These are phyloP conservation scores for Tenualosa ilisha DNA, from an alignment of 2,797 vertebrate species.

Conservation along the genomic window DNA sequence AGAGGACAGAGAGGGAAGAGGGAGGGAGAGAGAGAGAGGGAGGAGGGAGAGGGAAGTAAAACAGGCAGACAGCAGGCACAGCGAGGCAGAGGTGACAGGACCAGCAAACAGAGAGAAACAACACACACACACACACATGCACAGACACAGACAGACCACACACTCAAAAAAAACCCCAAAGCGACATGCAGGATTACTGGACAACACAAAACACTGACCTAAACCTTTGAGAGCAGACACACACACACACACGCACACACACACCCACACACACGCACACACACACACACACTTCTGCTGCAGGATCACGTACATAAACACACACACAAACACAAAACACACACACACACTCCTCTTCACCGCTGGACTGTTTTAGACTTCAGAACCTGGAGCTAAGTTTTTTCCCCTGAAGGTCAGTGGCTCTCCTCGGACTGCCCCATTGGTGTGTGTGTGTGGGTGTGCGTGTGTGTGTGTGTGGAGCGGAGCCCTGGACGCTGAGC, in stretches of 20 bases:
- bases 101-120: conserved; percentile 67
- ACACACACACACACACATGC: conserved; percentile 38
- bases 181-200: neutral
- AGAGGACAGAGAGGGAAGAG: neutral
- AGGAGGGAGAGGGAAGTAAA: conserved; percentile 27
- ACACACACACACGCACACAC: neutral
- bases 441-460: neutral
- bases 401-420: neutral
- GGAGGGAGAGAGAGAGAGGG: neutral
- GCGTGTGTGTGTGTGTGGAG: too few species aligned
- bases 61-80: conserved; percentile 48
- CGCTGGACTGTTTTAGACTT: neutral
- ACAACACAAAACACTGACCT: neutral
- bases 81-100: conserved; percentile 75
- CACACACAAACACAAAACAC: too few species aligned
- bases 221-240: neutral
- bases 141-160: conserved; percentile 24
- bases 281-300: neutral
- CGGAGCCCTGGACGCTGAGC: neutral
- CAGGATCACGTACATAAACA: neutral
- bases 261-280: too few species aligned
- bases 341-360: too few species aligned
- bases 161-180: conserved; percentile 38
- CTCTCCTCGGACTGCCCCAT: neutral
- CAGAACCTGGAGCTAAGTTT: neutral